Evolutionary conservation across 2,797 vertebrate species (phyloP).

Genomic region (Xiphophorus birchmanni): DNA sequence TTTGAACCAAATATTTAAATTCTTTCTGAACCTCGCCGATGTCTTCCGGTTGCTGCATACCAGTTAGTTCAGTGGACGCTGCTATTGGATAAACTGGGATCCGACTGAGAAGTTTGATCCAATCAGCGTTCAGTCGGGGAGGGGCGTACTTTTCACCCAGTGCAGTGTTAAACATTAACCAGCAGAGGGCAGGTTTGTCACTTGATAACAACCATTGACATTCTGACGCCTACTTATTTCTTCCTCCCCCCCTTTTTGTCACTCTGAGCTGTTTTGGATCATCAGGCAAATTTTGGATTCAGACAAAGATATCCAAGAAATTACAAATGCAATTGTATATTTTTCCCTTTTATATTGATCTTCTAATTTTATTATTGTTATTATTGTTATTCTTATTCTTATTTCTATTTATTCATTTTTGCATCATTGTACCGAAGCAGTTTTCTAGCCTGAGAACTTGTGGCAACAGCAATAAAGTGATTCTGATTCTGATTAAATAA

Average conservation of each 20-base stretch:
- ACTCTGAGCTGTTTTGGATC: not conserved
- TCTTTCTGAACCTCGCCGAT: rapidly evolving
- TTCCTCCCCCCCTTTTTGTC: not conserved
- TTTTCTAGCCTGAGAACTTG: too few species aligned
- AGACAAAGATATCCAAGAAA: not conserved
- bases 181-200: conserved; percentile 11
- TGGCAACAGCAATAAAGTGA: too few species aligned
- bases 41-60: conserved; percentile 37
- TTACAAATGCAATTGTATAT: too few species aligned
- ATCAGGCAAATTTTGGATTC: not conserved
- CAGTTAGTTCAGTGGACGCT: not conserved
- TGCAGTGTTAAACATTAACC: not conserved
- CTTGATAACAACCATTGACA: not conserved
- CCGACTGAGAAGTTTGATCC: not conserved
- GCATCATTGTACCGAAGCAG: too few species aligned
- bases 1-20: not conserved
- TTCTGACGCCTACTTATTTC: not conserved
- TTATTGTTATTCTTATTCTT: too few species aligned
- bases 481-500: too few species aligned
- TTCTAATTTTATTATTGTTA: too few species aligned
- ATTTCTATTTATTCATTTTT: too few species aligned
- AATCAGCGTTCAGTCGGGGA: conserved; percentile 38
- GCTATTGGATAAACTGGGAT: conserved; percentile 31
- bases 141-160: conserved; percentile 28
- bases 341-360: too few species aligned